These are phyloP conservation scores for Gasteruption jaculator DNA, from an alignment of 2,888 invertebrate genomes.

Conservation along the genomic window DNA sequence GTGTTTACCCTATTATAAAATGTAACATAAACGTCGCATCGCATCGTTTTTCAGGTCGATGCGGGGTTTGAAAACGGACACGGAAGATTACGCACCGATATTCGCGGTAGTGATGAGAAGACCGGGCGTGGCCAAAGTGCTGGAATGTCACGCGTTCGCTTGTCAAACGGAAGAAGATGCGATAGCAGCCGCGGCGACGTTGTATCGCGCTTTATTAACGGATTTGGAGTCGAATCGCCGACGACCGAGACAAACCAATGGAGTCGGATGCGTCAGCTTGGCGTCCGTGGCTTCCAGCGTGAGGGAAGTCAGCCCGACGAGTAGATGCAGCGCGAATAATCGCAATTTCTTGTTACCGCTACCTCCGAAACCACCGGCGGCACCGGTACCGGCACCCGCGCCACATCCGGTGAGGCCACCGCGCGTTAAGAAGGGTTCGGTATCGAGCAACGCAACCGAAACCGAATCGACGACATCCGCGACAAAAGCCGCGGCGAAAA, in stretches of 20 bases:
- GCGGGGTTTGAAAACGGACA: conserved; percentile 39
- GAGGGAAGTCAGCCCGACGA: conserved; percentile 33
- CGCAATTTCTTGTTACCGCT: conserved; percentile 19
- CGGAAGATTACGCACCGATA: conserved; percentile 70
- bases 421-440: conserved; percentile 67
- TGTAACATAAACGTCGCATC: too few species aligned
- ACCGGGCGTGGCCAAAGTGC: conserved; percentile 67
- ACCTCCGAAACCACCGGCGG: conserved; percentile 21
- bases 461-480: conserved; percentile 33
- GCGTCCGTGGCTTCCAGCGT: conserved; percentile 51
- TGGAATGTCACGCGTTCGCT: conserved; percentile 89
- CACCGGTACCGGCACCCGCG: conserved; percentile 14
- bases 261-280: conserved; percentile 73
- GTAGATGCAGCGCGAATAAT: conserved; percentile 29
- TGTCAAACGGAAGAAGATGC: conserved; percentile 88
- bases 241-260: conserved; percentile 66
- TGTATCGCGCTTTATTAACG: conserved; percentile 83
- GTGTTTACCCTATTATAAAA: too few species aligned
- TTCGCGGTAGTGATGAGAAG: conserved; percentile 89
- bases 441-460: conserved; percentile 44
- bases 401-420: conserved; percentile 66
- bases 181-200: conserved; percentile 84
- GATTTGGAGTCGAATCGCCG: conserved; percentile 52
- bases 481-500: conserved; percentile 48
- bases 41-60: conserved; percentile 47